Conservation (phyloP, 2,888 invertebrate genomes). For the Ommatoiulus sabulosus region DNA sequence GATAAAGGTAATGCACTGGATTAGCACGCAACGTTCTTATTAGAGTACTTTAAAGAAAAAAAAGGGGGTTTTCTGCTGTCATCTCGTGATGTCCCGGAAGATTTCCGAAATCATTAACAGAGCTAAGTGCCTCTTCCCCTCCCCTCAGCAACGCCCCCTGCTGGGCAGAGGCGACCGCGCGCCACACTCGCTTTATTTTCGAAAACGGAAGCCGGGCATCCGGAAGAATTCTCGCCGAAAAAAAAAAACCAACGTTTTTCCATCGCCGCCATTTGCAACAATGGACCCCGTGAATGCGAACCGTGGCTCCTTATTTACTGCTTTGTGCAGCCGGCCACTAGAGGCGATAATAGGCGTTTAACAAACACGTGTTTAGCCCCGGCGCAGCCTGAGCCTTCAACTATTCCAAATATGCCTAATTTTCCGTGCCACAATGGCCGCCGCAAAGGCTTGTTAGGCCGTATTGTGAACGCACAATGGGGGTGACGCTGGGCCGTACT, state of each 20-base stretch:
- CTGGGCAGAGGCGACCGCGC: neutral
- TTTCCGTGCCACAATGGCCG: neutral
- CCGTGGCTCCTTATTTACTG: neutral
- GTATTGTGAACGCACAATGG: slow-evolving; percentile 7
- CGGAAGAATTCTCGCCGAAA: neutral
- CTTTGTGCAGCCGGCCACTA: neutral
- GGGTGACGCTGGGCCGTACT: neutral
- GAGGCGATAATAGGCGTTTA: slow-evolving; percentile 29
- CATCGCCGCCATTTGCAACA: neutral
- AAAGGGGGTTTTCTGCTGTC: slow-evolving; percentile 31
- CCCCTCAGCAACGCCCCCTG: slow-evolving; percentile 32
- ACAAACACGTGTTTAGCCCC: slow-evolving; percentile 5
- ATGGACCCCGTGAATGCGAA: neutral
- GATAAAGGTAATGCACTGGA: slow-evolving; percentile 42
- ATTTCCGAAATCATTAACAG: slow-evolving; percentile 30
- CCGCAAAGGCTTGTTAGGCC: slow-evolving; percentile 29
- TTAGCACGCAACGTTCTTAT: slow-evolving; percentile 41
- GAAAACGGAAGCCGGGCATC: slow-evolving; percentile 20
- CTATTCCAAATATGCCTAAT: slow-evolving; percentile 47
- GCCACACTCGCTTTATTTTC: neutral
- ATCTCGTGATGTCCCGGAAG: slow-evolving; percentile 35
- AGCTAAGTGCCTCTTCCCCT: slow-evolving; percentile 40
- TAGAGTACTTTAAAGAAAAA: slow-evolving; percentile 21
- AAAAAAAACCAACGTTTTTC: neutral
- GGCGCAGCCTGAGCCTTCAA: slow-evolving; percentile 21